Base-by-base conservation (phyloP, 2,113 vertebrate species). In the Strix aluco region DNA sequence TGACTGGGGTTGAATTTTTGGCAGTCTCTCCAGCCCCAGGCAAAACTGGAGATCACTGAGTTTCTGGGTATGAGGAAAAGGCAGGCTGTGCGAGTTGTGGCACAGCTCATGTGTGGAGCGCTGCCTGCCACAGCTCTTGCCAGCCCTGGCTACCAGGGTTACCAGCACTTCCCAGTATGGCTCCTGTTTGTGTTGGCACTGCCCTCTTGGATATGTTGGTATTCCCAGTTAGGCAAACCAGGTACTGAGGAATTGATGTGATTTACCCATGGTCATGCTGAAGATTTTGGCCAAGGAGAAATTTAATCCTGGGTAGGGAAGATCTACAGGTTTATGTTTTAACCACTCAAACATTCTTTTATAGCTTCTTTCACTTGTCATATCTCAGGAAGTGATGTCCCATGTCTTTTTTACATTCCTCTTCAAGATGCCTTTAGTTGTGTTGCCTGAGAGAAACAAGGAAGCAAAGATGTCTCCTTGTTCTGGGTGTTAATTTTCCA, bases 71-170 rank as follows among this genome's bases (percentile, higher is more conserved):
- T 88, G 86, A 95, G 86, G 89, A 58, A 23, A 20, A 92, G 84
- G 65, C 69, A 69, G 44, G 27, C 1, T 40, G 19, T 85, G 81
- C 40, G 2, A 94, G 88, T 81, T 21, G 2, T 0, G 0, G 66
- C 90, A 79, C 0, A 0, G 83, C 80, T 85, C 2, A 0, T 15
- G 51, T 0, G 0, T 19, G 67, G 47, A 81, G 54, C 2, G 0
- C 42, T 92, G 63, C 79, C 84, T 57, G 46, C 32, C 23, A 20
- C 44, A 1, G 87, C 57, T 85, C 54, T 72, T 90, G 88, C 75
- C 92, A 94, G 38, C 8, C 59, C 19, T 54, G 86, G 49, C 69
- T 94, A 91, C 81, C 62, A 59, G 77, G 57, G 54, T 79, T 87
- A 92, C 86, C 78, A 82, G 18, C 74, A 22, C 86, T 87, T 85